These are phyloP conservation scores for Danio rerio DNA, from an alignment of 2,113 vertebrate species.

Conservation along the genomic window GRCz12tu NC_133179.1:42844501-42845000, in stretches of 20 bases:
- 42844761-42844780: slow-evolving; percentile 45
- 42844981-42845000: slow-evolving; percentile 49
- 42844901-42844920: slow-evolving; percentile 49
- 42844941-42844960: slow-evolving; percentile 45
- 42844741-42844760: slow-evolving; percentile 17
- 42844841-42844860: slow-evolving; percentile 53
- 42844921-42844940: slow-evolving; percentile 57
- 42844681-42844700: slow-evolving; percentile 53
- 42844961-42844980: slow-evolving; percentile 8
- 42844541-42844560: slow-evolving; percentile 19
- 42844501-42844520: slow-evolving; percentile 10
- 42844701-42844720: slow-evolving; percentile 53
- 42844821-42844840: slow-evolving; percentile 51
- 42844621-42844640: slow-evolving; percentile 54
- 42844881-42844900: slow-evolving; percentile 40
- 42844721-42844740: slow-evolving; percentile 48
- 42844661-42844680: slow-evolving; percentile 51
- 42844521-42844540: slow-evolving; percentile 33
- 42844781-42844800: neutral
- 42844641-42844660: slow-evolving; percentile 54
- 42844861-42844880: slow-evolving; percentile 49
- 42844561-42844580: slow-evolving; percentile 13
- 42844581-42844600: slow-evolving; percentile 36
- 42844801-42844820: slow-evolving; percentile 40
- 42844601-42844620: slow-evolving; percentile 49